Percentiles rank a stretch among this genome's conserved stretches.
phyloP scores from a whole-genome alignment of 2,113 vertebrate species.

The Ariopsis seemanni region DNA sequence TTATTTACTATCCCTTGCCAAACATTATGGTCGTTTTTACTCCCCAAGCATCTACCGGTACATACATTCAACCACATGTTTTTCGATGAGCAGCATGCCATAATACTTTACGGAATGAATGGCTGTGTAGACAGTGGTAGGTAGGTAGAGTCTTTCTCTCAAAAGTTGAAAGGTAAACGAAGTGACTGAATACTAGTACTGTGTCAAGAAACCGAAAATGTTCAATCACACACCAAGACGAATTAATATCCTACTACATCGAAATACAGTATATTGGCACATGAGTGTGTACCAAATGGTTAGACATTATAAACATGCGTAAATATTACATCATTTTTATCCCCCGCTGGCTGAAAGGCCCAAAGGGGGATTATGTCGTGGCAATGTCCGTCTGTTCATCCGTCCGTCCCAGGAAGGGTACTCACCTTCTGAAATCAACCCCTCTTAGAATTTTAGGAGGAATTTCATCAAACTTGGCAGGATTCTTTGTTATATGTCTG shows the following conservation, averaged over 20 bases:
- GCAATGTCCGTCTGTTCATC: too few species aligned
- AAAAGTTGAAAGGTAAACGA: background rate
- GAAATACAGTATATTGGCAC: background rate
- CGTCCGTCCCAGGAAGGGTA: too few species aligned
- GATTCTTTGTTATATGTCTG: too few species aligned
- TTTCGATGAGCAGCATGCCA: background rate
- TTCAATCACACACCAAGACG: background rate
- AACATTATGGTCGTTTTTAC: constrained; percentile 32
- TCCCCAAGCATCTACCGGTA: constrained; percentile 9
- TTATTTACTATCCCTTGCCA: constrained; percentile 36
- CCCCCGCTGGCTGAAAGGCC: too few species aligned
- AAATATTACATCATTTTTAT: too few species aligned
- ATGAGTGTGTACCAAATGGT: background rate
- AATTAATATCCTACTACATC: constrained; percentile 31
- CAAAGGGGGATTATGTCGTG: too few species aligned
- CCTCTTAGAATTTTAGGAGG: too few species aligned
- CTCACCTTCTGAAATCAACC: too few species aligned
- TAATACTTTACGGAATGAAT: background rate
- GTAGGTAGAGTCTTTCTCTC: background rate
- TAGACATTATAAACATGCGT: background rate
- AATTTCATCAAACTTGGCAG: too few species aligned
- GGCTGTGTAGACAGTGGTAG: background rate
- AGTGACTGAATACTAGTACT: background rate
- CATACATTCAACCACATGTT: constrained; percentile 15
- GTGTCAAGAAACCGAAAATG: background rate